Conservation (phyloP, 2,113 vertebrate species). For the Ochotona curzoniae region DNA sequence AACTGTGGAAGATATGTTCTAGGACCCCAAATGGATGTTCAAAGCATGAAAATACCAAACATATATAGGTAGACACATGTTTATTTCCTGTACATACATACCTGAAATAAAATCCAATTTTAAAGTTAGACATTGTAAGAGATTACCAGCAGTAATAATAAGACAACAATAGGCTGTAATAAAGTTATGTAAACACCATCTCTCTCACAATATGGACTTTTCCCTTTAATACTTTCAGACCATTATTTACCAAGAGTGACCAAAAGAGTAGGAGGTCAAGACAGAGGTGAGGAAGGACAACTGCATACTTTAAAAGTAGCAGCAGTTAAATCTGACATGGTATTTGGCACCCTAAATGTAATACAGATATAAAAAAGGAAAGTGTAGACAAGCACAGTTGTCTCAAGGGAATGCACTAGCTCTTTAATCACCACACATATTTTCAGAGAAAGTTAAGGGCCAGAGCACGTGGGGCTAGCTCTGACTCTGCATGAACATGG, state of each 20-base stretch:
- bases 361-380: not conserved
- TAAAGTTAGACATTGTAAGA: not conserved
- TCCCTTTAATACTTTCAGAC: not conserved
- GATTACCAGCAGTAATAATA: not conserved
- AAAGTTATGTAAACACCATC: not conserved
- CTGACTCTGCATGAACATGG: not conserved
- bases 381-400: not conserved
- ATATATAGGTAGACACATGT: not conserved
- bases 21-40: not conserved
- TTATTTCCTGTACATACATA: not conserved
- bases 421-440: conserved; percentile 23
- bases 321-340: not conserved
- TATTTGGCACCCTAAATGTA: not conserved
- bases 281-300: not conserved
- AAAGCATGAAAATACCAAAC: not conserved
- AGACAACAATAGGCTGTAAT: not conserved
- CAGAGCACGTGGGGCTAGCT: not conserved
- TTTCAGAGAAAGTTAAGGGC: not conserved
- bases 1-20: not conserved
- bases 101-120: not conserved
- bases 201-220: not conserved
- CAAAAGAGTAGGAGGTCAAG: not conserved
- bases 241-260: not conserved
- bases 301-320: not conserved
- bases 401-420: not conserved